A percentile compares a stretch with the other conserved stretches of the same genome.
phyloP scores from a whole-genome alignment of 1,140 invertebrate genomes.

The Micrasema minimum region DNA sequence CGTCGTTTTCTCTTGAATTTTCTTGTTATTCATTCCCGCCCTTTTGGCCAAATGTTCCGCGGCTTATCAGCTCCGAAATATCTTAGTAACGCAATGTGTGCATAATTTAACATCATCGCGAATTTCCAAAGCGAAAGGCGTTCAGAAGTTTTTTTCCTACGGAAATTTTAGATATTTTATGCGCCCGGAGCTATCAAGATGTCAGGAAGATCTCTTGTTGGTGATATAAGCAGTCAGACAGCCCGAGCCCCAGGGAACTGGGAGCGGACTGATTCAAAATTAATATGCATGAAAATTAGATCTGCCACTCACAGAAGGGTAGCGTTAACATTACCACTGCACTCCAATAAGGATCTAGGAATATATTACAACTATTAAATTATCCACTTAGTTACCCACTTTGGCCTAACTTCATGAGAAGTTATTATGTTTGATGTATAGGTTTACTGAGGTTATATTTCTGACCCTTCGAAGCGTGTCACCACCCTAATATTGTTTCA shows the following conservation, averaged over 20 bases:
- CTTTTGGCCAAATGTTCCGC: too few species aligned
- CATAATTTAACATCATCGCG: too few species aligned
- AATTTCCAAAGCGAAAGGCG: too few species aligned
- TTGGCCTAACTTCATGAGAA: not conserved
- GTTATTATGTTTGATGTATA: not conserved
- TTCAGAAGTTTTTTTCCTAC: too few species aligned
- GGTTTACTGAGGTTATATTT: too few species aligned
- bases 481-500: too few species aligned
- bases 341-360: not conserved
- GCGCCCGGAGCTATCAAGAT: constrained; percentile 1
- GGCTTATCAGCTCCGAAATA: too few species aligned
- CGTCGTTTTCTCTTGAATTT: too few species aligned
- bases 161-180: too few species aligned
- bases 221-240: not conserved
- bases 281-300: constrained; percentile 29
- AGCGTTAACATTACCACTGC: not conserved
- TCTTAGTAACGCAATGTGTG: too few species aligned
- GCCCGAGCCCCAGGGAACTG: not conserved
- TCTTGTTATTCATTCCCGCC: too few species aligned
- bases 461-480: too few species aligned
- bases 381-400: not conserved
- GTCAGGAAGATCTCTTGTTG: not conserved
- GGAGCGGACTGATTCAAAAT: constrained; percentile 14
- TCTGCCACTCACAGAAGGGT: not conserved
- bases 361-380: constrained; percentile 4